Percentiles rank a stretch among this genome's conserved stretches.
phyloP scores from a whole-genome alignment of 2,888 invertebrate species.

The Leptinotarsa rubiginosa region DNA sequence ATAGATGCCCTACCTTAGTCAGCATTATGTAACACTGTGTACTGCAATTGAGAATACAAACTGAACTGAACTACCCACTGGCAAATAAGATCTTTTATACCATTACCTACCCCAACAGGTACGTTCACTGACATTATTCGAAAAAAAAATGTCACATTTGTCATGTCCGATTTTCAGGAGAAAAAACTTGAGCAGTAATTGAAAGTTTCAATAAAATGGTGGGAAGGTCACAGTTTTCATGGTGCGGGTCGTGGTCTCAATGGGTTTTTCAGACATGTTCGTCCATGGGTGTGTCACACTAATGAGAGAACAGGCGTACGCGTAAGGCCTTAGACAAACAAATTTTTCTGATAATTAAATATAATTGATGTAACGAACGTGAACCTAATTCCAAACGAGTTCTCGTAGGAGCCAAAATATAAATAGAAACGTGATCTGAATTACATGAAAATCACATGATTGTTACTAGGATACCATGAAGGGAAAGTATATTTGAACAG shows the following conservation, averaged over 20 bases:
- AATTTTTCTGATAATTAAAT: neutral
- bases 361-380: neutral
- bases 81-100: slow-evolving; percentile 56
- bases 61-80: slow-evolving; percentile 53
- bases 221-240: slow-evolving; percentile 52
- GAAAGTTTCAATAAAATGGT: slow-evolving; percentile 52
- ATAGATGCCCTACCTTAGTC: slow-evolving; percentile 54
- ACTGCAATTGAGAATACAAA: slow-evolving; percentile 48
- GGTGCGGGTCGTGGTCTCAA: slow-evolving; percentile 31
- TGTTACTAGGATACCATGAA: too few relatives aligned
- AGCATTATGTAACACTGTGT: slow-evolving; percentile 54
- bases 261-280: slow-evolving; percentile 32
- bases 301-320: slow-evolving; percentile 20
- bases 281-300: slow-evolving; percentile 38
- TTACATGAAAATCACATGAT: neutral
- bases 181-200: slow-evolving; percentile 44
- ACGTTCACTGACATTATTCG: slow-evolving; percentile 51
- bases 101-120: slow-evolving; percentile 45
- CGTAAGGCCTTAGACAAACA: slow-evolving; percentile 3
- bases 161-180: slow-evolving; percentile 42
- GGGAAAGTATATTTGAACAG: too few relatives aligned
- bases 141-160: slow-evolving; percentile 47
- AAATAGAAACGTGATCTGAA: neutral
- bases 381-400: neutral
- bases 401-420: neutral